Evolutionary conservation across 2,888 invertebrate genomes (phyloP).

Genomic region (Apamea monoglypha): DNA sequence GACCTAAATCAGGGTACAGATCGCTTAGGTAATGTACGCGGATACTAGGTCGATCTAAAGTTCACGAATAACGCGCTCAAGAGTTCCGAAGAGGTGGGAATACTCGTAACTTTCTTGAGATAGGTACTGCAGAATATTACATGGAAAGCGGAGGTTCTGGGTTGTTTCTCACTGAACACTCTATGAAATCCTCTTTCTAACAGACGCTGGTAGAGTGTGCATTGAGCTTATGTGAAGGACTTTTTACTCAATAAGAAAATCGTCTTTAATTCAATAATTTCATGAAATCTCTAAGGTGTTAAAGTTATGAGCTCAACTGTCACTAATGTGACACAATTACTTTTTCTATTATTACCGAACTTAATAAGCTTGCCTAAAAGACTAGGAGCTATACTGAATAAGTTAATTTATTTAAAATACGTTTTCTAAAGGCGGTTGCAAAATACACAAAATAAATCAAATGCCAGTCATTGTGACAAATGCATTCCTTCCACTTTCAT

Average conservation of each 20-base stretch:
- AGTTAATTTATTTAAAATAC: background rate
- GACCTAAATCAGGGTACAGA: constrained; percentile 60
- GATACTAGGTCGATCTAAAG: constrained; percentile 59
- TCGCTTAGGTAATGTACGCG: constrained; percentile 55
- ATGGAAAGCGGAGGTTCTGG: background rate
- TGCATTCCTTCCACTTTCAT: constrained; percentile 29
- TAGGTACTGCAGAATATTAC: constrained; percentile 19
- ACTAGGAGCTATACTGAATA: background rate
- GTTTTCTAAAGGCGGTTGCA: background rate
- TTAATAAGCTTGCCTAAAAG: background rate
- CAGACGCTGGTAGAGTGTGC: background rate
- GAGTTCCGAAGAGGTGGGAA: constrained; percentile 32
- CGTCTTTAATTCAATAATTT: background rate
- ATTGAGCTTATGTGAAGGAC: too few species aligned
- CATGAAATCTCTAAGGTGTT: background rate
- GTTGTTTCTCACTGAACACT: background rate
- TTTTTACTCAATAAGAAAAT: background rate
- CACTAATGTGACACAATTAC: too few species aligned
- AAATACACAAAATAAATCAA: constrained; percentile 16
- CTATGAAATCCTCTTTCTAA: background rate
- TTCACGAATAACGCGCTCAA: constrained; percentile 49
- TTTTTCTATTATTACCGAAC: background rate
- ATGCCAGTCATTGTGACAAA: constrained; percentile 8
- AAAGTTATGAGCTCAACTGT: background rate
- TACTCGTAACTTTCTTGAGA: constrained; percentile 37